phyloP scores from a whole-genome alignment of 2,113 vertebrate genomes.

The Nesospiza acunhae region DNA sequence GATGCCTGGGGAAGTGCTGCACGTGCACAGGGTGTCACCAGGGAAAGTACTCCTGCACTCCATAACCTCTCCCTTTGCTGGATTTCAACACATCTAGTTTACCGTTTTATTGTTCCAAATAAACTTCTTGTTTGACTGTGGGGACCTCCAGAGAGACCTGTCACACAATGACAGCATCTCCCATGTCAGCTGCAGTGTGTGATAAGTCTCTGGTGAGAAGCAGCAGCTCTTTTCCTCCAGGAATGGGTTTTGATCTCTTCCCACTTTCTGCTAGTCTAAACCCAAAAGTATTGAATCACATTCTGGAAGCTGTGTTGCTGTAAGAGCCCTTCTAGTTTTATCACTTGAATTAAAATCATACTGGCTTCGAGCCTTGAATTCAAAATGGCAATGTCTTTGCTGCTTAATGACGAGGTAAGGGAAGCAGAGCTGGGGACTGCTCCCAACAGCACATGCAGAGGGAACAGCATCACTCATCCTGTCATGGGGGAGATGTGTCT shows the following conservation, averaged over 20 bases:
- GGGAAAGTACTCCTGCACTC: background rate
- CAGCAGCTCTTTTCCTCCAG: background rate
- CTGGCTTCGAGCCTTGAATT: background rate
- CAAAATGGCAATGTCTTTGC: background rate
- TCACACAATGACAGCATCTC: background rate
- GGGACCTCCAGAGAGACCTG: background rate
- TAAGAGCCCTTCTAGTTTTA: background rate
- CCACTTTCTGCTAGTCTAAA: background rate
- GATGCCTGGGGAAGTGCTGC: rapidly evolving
- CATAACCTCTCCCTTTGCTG: background rate
- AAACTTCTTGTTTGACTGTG: background rate
- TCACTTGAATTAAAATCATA: background rate
- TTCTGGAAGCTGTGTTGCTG: background rate
- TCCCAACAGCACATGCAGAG: background rate
- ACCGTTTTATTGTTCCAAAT: background rate
- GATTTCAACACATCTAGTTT: background rate
- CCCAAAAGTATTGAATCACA: background rate
- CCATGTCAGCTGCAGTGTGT: background rate
- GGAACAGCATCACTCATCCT: background rate
- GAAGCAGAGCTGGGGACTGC: background rate
- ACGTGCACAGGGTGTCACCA: background rate
- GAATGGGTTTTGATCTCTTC: constrained; percentile 16
- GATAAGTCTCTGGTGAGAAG: background rate
- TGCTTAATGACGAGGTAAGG: background rate
- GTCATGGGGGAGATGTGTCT: background rate